phyloP scores from a whole-genome alignment of 2,113 vertebrate genomes.

The Paradisaea rubra region DNA sequence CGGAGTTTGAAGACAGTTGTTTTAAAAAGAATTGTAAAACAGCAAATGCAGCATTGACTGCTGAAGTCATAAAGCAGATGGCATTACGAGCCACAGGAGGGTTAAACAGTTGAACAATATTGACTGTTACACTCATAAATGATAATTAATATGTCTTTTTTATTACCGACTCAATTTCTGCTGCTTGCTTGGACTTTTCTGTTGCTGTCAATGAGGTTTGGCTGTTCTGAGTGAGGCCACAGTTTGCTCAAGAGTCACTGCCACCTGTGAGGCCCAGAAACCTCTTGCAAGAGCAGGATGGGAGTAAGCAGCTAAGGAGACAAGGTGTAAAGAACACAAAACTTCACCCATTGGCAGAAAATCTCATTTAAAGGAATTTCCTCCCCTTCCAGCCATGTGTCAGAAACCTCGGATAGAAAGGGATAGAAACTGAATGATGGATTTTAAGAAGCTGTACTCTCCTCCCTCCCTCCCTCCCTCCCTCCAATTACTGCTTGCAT shows the following conservation, averaged over 20 bases:
- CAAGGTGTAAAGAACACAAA: not conserved
- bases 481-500: not conserved
- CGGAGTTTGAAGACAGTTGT: not conserved
- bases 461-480: not conserved
- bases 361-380: not conserved
- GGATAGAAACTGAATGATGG: not conserved
- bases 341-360: not conserved
- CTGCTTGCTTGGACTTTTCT: not conserved
- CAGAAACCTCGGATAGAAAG: not conserved
- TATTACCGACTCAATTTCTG: not conserved
- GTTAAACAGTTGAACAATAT: not conserved
- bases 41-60: not conserved
- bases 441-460: not conserved
- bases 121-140: not conserved
- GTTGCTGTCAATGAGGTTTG: not conserved
- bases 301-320: not conserved
- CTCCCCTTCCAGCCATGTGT: not conserved
- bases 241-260: not conserved
- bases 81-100: not conserved
- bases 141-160: not conserved
- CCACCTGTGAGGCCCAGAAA: not conserved
- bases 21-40: not conserved
- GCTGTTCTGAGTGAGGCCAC: accelerated
- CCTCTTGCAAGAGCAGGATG: not conserved
- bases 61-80: not conserved